These are phyloP conservation scores for Geotrupes spiniger DNA, from an alignment of 2,888 invertebrate species.

Conservation along the genomic window DNA sequence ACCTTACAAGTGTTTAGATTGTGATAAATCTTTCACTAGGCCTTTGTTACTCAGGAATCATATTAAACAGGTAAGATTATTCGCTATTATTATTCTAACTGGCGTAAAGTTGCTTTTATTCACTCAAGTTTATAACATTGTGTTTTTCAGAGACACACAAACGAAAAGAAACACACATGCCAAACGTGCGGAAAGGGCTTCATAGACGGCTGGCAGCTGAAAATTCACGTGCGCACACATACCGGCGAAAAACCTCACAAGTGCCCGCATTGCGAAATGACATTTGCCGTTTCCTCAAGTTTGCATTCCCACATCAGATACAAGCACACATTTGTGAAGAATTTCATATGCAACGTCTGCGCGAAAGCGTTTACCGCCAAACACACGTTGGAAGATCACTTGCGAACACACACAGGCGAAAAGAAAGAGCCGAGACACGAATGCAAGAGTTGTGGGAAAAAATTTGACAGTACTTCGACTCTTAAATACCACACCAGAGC, in stretches of 20 bases:
- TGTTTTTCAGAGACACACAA: constrained; percentile 18
- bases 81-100: constrained; percentile 5
- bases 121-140: not conserved
- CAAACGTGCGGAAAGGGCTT: constrained; percentile 20
- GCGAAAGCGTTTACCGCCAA: constrained; percentile 33
- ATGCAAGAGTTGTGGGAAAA: constrained; percentile 31
- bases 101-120: not conserved
- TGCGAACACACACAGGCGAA: constrained; percentile 37
- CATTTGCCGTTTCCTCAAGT: constrained; percentile 35
- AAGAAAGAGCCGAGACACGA: constrained; percentile 29
- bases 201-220: constrained; percentile 21
- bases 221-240: constrained; percentile 30
- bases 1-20: constrained; percentile 35
- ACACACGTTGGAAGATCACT: constrained; percentile 35
- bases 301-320: constrained; percentile 34
- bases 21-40: constrained; percentile 22
- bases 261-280: constrained; percentile 34
- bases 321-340: constrained; percentile 36
- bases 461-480: constrained; percentile 30
- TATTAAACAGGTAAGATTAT: constrained; percentile 20
- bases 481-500: constrained; percentile 33
- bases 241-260: constrained; percentile 30
- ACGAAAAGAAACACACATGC: constrained; percentile 18
- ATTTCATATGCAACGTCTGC: constrained; percentile 37
- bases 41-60: constrained; percentile 9